phyloP scores from a whole-genome alignment of 2,113 vertebrate species.

The Gymnarchus niloticus region DNA sequence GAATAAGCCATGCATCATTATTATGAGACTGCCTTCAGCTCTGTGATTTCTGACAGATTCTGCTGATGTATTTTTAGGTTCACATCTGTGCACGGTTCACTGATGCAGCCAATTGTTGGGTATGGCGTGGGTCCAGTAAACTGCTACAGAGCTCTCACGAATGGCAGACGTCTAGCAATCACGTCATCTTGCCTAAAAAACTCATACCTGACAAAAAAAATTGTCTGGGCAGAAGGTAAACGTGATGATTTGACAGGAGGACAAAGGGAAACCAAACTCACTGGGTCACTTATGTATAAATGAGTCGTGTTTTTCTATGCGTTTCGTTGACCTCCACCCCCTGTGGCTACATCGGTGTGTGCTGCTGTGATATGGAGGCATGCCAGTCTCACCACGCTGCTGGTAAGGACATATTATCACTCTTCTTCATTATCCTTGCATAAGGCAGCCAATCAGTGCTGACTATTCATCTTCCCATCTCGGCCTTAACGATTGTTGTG shows the following conservation, averaged over 20 bases:
- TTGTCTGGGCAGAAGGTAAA: background rate
- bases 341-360: too few relatives aligned
- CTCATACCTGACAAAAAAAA: background rate
- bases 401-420: too few relatives aligned
- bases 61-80: background rate
- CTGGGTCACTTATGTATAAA: too few relatives aligned
- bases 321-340: too few relatives aligned
- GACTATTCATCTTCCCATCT: background rate
- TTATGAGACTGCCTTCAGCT: background rate
- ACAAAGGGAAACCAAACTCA: background rate
- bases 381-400: too few relatives aligned
- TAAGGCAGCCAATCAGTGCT: too few relatives aligned
- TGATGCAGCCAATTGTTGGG: background rate
- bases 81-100: background rate
- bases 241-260: background rate
- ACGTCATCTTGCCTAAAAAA: background rate
- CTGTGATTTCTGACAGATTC: background rate
- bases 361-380: too few relatives aligned
- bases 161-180: background rate
- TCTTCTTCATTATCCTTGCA: too few relatives aligned
- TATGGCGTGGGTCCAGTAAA: background rate
- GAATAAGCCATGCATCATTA: conserved; percentile 2
- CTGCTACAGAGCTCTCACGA: background rate
- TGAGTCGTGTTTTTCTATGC: background rate
- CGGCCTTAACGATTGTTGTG: background rate